Evolutionary conservation across 2,797 vertebrate genomes (phyloP).

Genomic region (Helostoma temminkii): DNA sequence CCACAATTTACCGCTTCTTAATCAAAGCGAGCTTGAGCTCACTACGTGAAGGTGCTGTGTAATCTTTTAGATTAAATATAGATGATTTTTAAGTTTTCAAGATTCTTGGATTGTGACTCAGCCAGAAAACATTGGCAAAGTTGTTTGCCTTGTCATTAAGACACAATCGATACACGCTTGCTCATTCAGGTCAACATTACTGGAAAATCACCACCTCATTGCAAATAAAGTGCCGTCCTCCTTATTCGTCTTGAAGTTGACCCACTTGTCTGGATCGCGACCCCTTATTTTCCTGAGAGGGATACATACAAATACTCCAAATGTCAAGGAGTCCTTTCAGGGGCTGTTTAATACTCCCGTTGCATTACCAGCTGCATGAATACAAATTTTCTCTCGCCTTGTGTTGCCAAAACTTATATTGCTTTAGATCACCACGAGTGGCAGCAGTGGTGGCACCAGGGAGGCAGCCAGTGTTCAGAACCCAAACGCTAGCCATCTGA

Average conservation of each 20-base stretch:
- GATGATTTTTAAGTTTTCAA: too few species aligned
- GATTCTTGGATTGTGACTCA: too few species aligned
- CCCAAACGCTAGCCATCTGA: constrained; percentile 22
- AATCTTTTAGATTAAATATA: too few species aligned
- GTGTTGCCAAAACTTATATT: constrained; percentile 32
- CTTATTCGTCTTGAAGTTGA: not conserved
- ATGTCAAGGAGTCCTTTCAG: constrained; percentile 54
- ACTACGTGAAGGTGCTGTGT: too few species aligned
- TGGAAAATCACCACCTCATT: not conserved
- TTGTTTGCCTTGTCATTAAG: not conserved
- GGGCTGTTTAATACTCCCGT: constrained; percentile 37
- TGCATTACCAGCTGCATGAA: constrained; percentile 32
- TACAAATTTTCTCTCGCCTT: not conserved
- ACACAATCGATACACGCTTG: not conserved
- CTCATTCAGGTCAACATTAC: not conserved
- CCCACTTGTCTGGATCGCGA: not conserved
- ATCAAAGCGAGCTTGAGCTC: too few species aligned
- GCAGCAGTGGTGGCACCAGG: not conserved
- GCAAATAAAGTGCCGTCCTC: not conserved
- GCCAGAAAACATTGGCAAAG: not conserved
- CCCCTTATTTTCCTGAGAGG: constrained; percentile 20
- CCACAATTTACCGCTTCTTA: too few species aligned
- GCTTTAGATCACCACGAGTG: constrained; percentile 10
- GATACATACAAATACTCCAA: constrained; percentile 41
- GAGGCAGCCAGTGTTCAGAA: constrained; percentile 23